Evolutionary conservation across 1,140 invertebrate species (phyloP).

Genomic region (Drosophila mojavensis): DNA sequence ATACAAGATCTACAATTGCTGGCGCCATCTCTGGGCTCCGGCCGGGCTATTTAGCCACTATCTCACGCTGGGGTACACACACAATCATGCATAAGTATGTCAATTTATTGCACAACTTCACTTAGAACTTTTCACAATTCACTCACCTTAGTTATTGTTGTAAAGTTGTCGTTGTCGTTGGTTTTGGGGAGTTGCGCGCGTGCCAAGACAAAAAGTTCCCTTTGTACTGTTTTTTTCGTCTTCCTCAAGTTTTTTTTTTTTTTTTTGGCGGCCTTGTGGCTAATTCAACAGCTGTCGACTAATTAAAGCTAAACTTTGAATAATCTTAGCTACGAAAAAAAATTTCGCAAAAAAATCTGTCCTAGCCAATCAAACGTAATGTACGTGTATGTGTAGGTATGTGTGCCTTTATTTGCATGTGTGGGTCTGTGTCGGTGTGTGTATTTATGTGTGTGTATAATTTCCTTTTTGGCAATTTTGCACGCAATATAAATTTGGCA

Average conservation of each 20-base stretch:
- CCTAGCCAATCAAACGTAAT: slow-evolving; percentile 41
- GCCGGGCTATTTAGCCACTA: background rate
- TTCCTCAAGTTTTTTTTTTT: slow-evolving; percentile 23
- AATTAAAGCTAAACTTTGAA: slow-evolving; percentile 37
- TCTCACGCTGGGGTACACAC: background rate
- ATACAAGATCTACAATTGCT: background rate
- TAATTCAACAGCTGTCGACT: slow-evolving; percentile 54
- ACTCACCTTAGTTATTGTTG: slow-evolving; percentile 52
- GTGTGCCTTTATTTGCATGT: slow-evolving; percentile 11
- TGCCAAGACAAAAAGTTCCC: slow-evolving; percentile 24
- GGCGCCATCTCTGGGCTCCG: slow-evolving; percentile 9
- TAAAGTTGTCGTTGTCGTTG: slow-evolving; percentile 8
- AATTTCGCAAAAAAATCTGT: slow-evolving; percentile 24
- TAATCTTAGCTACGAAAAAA: slow-evolving; percentile 30
- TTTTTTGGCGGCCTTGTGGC: slow-evolving; percentile 44
- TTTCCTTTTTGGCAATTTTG: slow-evolving; percentile 62
- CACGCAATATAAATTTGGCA: slow-evolving; percentile 58
- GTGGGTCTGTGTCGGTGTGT: slow-evolving; percentile 7
- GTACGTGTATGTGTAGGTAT: slow-evolving; percentile 4
- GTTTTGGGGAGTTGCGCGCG: slow-evolving; percentile 25
- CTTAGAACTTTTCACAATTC: slow-evolving; percentile 44
- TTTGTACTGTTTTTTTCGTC: slow-evolving; percentile 7
- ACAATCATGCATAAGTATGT: slow-evolving; percentile 15
- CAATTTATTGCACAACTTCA: slow-evolving; percentile 50
- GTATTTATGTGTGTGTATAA: slow-evolving; percentile 36